phyloP scores from a whole-genome alignment of 2,888 invertebrate genomes.

The Hydriomena furcata region DNA sequence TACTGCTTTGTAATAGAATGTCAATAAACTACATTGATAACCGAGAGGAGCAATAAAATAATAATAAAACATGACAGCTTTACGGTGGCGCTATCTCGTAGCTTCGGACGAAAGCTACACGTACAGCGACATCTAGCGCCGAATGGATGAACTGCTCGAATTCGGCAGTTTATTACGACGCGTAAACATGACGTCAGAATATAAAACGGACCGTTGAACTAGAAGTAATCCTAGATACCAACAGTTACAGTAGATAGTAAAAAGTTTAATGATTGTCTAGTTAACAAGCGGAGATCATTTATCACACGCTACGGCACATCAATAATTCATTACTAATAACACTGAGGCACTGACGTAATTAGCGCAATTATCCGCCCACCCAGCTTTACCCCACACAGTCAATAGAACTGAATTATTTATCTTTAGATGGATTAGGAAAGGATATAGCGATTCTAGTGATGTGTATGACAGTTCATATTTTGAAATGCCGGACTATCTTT shows the following conservation, averaged over 20 bases:
- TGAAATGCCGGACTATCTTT: not conserved
- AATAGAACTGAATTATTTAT: conserved; percentile 74
- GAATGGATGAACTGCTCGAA: conserved; percentile 51
- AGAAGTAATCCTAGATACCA: conserved; percentile 17
- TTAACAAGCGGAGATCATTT: conserved; percentile 63
- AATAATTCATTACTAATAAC: conserved; percentile 79
- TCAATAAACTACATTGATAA: conserved; percentile 70
- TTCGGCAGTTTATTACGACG: conserved; percentile 28
- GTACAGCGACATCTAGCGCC: conserved; percentile 65
- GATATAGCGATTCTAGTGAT: conserved; percentile 27
- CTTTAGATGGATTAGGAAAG: conserved; percentile 57
- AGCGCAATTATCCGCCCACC: conserved; percentile 79
- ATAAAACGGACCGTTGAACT: conserved; percentile 17
- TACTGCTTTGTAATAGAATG: conserved; percentile 70
- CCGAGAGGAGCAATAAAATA: conserved; percentile 62
- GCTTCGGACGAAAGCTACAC: conserved; percentile 38
- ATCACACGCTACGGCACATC: conserved; percentile 66
- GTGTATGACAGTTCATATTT: conserved; percentile 6
- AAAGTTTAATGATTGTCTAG: conserved; percentile 52
- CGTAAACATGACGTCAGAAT: conserved; percentile 23
- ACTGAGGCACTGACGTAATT: conserved; percentile 76
- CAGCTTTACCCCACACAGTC: conserved; percentile 58
- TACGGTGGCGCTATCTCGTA: conserved; percentile 49
- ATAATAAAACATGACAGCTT: conserved; percentile 60
- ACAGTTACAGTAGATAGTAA: conserved; percentile 30